Conservation (phyloP, 2,888 invertebrate genomes). For the Cepaea hortensis region DNA sequence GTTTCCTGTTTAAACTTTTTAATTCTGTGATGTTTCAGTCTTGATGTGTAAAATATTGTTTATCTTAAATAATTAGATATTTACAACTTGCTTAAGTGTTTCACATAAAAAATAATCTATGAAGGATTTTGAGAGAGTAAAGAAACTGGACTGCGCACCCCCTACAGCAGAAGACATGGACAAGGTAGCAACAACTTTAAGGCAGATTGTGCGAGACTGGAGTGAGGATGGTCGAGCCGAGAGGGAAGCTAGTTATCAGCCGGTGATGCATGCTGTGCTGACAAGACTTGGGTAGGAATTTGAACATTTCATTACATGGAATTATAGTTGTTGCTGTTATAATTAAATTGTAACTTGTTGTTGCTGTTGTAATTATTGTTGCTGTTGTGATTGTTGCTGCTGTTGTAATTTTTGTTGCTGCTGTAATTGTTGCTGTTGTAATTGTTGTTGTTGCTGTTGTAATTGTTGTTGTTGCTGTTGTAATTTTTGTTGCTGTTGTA, state of each 20-base stretch:
- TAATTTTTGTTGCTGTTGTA: too few species aligned
- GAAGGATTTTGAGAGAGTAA: conserved; percentile 52
- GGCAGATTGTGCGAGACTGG: conserved; percentile 98
- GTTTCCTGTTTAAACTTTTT: too few species aligned
- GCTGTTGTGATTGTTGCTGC: not conserved
- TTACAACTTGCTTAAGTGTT: too few species aligned
- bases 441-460: too few species aligned
- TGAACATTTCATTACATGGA: not conserved
- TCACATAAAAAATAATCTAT: not conserved
- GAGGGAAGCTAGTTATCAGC: conserved; percentile 90
- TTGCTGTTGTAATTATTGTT: not conserved
- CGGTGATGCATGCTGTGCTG: conserved; percentile 88
- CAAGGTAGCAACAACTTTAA: conserved; percentile 93
- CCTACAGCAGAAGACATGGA: conserved; percentile 80
- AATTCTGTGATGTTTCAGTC: too few species aligned
- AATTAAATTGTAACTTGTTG: not conserved
- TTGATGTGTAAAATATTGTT: not conserved
- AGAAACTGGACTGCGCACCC: conserved; percentile 54
- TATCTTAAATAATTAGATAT: not conserved
- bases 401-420: too few species aligned
- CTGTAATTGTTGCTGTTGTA: too few species aligned
- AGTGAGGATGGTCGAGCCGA: conserved; percentile 89
- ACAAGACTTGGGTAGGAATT: conserved; percentile 42
- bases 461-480: too few species aligned
- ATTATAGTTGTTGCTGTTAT: not conserved